Base-by-base conservation (phyloP, 2,888 invertebrate genomes). In the Eumerus sabulonum region DNA sequence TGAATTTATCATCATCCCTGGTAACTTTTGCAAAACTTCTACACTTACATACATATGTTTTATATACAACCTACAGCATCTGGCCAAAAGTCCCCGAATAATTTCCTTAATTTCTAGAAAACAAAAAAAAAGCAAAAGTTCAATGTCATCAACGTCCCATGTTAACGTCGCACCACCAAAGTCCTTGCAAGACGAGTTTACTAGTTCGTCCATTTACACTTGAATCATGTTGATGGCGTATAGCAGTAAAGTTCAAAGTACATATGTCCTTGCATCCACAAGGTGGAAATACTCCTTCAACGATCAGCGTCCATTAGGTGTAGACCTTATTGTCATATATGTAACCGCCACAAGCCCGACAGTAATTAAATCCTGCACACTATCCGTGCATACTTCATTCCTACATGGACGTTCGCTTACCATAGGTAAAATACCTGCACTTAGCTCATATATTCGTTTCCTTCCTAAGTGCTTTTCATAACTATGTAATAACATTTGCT, bases 1-100 rank as follows among this genome's bases (percentile, higher is more conserved):
- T 45, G 42, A 76, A 70, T 70, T 76, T 76, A 70, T 70, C 63
- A 59, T 44, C 53, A 70, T 76, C 40, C 57, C 56, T 68, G 57
- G 51, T 9, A 62, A 68, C n/a, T 45, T 62, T 56, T 36, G 17
- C 27, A 56, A 36, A 45, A 53, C 44, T 42, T 9, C 19, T 27
- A 27, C 27, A 4, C 27, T 7, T 7, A 27, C 7, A 7, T 27
- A 27, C 27, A 7, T n/a, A n/a, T n/a, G n/a, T n/a, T n/a, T n/a
- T n/a, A n/a, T n/a, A n/a, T 27, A 27, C 27, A 4, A 27, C 13
- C 40, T 35, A 40, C 35, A 40, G n/a, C 7, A 48, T 42, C 63
- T 40, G 50, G 18, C 53, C 54, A 56, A 36, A 18, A 57, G 44
- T 51, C 45, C 17, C 74, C 35, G 48, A 48, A 48, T 54, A 62